Conservation (phyloP, 2,113 vertebrate genomes). For the Jaculus jaculus region DNA sequence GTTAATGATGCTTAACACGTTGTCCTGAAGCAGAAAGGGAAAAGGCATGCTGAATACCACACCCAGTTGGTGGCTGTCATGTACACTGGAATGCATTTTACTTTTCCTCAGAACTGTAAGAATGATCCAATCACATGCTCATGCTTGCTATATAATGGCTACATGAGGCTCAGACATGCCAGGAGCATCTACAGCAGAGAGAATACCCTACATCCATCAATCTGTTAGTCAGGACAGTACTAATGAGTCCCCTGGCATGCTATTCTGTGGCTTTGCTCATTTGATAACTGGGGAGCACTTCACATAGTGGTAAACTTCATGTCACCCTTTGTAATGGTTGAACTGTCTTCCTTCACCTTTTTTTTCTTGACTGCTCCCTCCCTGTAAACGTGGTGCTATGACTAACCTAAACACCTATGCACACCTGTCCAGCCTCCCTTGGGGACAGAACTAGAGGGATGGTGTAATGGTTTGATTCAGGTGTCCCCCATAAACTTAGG, state of each 20-base stretch:
- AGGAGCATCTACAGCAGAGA: fast-evolving
- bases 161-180: fast-evolving
- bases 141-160: fast-evolving
- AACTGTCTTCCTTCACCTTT: background rate
- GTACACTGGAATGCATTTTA: background rate
- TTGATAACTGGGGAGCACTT: background rate
- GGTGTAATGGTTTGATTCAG: no score
- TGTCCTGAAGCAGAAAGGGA: constrained; percentile 88
- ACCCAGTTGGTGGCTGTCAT: fast-evolving
- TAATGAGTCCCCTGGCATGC: background rate
- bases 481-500: no score
- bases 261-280: no score
- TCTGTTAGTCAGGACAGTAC: no score
- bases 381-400: fast-evolving
- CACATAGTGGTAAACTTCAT: no score
- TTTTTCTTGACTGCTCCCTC: background rate
- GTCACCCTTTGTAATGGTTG: fast-evolving
- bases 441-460: background rate
- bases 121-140: fast-evolving
- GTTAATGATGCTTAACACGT: constrained; percentile 96
- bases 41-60: fast-evolving
- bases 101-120: fast-evolving
- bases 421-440: background rate
- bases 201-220: no score
- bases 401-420: background rate